Conservation (phyloP, 1,140 invertebrate species). For the Drosophila equinoxialis region DNA sequence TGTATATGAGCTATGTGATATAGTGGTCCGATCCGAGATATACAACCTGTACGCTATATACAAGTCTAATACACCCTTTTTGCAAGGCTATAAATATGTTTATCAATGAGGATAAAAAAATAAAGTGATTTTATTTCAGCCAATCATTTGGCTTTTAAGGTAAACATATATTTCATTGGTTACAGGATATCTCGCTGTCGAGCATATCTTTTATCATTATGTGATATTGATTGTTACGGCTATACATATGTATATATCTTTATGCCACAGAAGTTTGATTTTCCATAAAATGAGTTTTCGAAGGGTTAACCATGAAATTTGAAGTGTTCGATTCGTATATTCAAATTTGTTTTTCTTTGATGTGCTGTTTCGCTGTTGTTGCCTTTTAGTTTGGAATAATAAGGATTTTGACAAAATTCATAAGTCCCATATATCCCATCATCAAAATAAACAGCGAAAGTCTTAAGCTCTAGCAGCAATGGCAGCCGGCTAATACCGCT, state of each 20-base stretch:
- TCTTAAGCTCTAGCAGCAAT: constrained; percentile 5
- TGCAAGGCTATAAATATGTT: too few species aligned
- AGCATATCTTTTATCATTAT: background rate
- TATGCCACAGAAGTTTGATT: constrained; percentile 18
- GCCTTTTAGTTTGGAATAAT: background rate
- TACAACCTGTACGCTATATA: too few species aligned
- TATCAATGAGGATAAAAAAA: too few species aligned
- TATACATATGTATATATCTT: constrained; percentile 33
- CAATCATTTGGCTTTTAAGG: too few species aligned
- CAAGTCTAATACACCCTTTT: too few species aligned
- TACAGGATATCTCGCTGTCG: background rate
- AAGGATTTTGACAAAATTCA: background rate
- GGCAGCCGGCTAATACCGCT: too few species aligned
- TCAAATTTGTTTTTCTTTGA: background rate
- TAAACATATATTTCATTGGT: too few species aligned
- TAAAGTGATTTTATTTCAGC: too few species aligned
- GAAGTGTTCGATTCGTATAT: constrained; percentile 30
- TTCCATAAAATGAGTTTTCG: constrained; percentile 18
- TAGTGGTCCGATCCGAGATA: too few species aligned
- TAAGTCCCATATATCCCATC: constrained; percentile 20
- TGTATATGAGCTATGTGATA: too few species aligned
- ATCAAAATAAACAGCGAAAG: constrained; percentile 33
- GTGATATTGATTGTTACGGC: background rate
- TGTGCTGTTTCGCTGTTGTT: background rate
- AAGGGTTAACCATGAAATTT: constrained; percentile 53